phyloP scores from a whole-genome alignment of 1,140 invertebrate species.

The Zaprionus nigranus region DNA sequence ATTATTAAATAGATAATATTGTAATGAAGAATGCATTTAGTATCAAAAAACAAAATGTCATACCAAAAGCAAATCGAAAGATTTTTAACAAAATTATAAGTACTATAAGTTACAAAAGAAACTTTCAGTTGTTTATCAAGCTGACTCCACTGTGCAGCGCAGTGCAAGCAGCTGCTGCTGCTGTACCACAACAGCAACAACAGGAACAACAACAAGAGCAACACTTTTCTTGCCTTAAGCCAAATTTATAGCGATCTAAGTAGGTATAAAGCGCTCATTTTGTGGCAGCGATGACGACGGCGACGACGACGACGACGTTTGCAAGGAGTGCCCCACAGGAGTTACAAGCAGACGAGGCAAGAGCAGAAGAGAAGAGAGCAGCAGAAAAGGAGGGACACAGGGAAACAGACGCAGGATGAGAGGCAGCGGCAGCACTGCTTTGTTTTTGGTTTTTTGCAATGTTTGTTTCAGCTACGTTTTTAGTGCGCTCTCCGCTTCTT shows the following conservation, averaged over 20 bases:
- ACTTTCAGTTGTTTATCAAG: background rate
- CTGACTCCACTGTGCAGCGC: background rate
- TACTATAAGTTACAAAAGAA: background rate
- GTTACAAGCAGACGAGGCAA: constrained; percentile 4
- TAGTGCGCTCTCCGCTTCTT: constrained; percentile 23
- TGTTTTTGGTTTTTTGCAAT: constrained; percentile 49
- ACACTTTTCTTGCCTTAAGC: constrained; percentile 83
- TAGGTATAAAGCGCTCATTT: constrained; percentile 83
- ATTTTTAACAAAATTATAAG: background rate
- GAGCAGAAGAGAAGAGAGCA: background rate
- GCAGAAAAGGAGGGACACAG: too few relatives aligned
- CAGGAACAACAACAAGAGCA: constrained; percentile 49
- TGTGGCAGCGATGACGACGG: constrained; percentile 65
- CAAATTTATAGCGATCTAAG: constrained; percentile 82
- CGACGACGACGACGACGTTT: constrained; percentile 62
- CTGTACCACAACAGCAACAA: constrained; percentile 5
- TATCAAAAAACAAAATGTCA: background rate
- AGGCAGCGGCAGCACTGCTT: constrained; percentile 24
- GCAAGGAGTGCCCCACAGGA: constrained; percentile 79
- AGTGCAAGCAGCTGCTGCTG: background rate
- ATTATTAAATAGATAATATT: background rate
- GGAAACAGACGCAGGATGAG: constrained; percentile 7
- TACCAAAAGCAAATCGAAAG: background rate
- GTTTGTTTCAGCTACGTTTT: constrained; percentile 57
- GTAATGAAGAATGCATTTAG: background rate